These are phyloP conservation scores for Bos indicus DNA, from an alignment of 2,113 vertebrate species.

Conservation along the genomic window DNA sequence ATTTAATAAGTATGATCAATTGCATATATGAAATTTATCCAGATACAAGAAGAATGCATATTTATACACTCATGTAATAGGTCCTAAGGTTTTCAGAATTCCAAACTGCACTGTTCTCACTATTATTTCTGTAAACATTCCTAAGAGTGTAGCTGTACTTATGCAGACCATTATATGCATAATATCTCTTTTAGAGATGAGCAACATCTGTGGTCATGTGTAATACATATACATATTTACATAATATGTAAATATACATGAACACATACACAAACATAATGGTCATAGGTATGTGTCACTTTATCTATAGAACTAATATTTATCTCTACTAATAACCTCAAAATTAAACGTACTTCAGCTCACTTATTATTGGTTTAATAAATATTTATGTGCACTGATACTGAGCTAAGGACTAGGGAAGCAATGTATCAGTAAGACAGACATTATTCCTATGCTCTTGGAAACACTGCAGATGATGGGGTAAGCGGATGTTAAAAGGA, in stretches of 20 bases:
- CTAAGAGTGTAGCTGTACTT: not conserved
- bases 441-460: not conserved
- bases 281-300: not conserved
- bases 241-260: not conserved
- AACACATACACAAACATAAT: not conserved
- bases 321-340: not conserved
- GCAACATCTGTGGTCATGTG: not conserved
- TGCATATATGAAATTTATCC: not conserved
- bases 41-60: not conserved
- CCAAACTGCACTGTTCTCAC: not conserved
- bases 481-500: not conserved
- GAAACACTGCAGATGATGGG: not conserved
- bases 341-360: not conserved
- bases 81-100: not conserved
- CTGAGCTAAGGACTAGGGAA: not conserved
- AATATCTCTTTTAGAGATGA: not conserved
- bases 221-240: not conserved
- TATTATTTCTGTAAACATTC: not conserved
- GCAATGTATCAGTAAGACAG: not conserved
- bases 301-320: not conserved
- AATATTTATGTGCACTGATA: not conserved
- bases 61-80: not conserved
- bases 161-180: not conserved
- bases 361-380: not conserved
- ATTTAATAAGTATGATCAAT: not conserved